Base-by-base conservation (phyloP, 37 sponge, comb jelly and placozoan genomes). In the Eunapius fragilis region DNA sequence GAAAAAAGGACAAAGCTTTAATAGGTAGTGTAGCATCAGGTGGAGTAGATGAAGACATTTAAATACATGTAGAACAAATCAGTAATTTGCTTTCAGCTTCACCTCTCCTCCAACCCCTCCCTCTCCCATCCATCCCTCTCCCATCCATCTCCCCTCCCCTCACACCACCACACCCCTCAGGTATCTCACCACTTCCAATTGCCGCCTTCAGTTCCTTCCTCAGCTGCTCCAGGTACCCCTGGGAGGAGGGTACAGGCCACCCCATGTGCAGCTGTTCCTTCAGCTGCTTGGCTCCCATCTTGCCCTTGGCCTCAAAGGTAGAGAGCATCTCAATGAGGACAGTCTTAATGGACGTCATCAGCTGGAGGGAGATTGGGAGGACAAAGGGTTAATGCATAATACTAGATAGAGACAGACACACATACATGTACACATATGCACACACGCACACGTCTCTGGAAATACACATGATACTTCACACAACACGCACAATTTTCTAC, bases 251-350 rank as follows among this genome's bases (percentile, higher is more conserved):
- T 7, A 90, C 82, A 25, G 94, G 94, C 94, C 94, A 94, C 11
- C 84, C 75, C 34, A 72, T 38, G 82, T 90, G 91, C 41, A 94
- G 82, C 78, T 90, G 85, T 3, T 94, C 94, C 75, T 78, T 83
- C 14, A 94, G 31, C 75, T 84, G 87, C 75, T 93, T 93, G 34
- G 90, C 94, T 27, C 90, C 86, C 69, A 82, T 33, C 45, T 79
- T 79, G 11, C 94, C 85, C 77, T 93, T 87, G 30, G 84, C 80
- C 19, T 93, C 87, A 73, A 93, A 94, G 25, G 79, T 85, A 7
- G 91, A 87, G 31, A 94, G 73, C 94, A 94, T 94, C 83, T 94
- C 94, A 2, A 85, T 68, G 32, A 94, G 49, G 0, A 90, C 91
- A 0, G 84, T 69, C 86, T 94, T 89, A 31, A 94, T 70, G 30